Percentiles rank a stretch among this genome's conserved stretches.
Conservation (phyloP, 2,113 vertebrate genomes). For the Hassar affinis region DNA sequence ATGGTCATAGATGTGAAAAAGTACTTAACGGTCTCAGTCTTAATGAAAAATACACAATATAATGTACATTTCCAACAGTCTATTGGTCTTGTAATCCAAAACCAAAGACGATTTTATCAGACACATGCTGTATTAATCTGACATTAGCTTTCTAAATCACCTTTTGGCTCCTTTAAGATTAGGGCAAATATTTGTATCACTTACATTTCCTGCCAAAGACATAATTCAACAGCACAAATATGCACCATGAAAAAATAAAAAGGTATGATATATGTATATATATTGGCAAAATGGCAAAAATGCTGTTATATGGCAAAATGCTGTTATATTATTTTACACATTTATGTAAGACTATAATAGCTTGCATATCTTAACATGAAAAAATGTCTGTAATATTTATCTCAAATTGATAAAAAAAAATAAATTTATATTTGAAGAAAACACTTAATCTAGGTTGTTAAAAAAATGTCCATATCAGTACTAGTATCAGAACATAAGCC, state of each 20-base stretch:
- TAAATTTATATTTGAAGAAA: not conserved
- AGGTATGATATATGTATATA: not conserved
- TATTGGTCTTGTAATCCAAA: conserved; percentile 27
- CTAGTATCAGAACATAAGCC: not conserved
- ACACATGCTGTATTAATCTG: conserved; percentile 30
- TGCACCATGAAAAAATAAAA: not conserved
- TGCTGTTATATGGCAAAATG: not conserved
- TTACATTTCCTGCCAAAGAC: conserved; percentile 39
- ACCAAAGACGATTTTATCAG: conserved; percentile 27
- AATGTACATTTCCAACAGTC: not conserved
- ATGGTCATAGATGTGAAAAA: not conserved
- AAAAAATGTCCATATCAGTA: not conserved
- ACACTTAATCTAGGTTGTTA: not conserved
- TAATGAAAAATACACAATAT: not conserved
- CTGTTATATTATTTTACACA: not conserved
- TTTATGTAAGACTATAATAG: not conserved
- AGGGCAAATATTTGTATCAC: conserved; percentile 21
- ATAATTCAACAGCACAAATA: not conserved
- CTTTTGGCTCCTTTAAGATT: conserved; percentile 45
- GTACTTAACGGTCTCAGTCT: not conserved
- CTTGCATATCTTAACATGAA: not conserved
- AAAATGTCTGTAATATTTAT: not conserved
- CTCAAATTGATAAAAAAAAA: too few species aligned
- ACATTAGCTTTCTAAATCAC: conserved; percentile 70
- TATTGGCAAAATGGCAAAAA: not conserved